Conservation (phyloP, 2,797 vertebrate genomes). For the Acropternis orthonyx region DNA sequence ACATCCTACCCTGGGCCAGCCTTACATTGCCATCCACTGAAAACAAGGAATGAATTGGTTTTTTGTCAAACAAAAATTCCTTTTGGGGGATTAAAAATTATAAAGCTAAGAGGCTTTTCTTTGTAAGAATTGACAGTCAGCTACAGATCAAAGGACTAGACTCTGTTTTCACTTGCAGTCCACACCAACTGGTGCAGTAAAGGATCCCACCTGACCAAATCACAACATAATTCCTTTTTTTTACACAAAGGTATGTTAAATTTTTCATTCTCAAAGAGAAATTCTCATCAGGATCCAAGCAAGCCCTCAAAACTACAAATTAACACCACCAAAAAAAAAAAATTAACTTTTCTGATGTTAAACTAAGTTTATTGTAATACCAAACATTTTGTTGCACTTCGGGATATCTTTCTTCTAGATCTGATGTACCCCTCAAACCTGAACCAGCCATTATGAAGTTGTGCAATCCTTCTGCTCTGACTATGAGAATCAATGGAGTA, state of each 20-base stretch:
- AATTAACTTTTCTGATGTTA: background rate
- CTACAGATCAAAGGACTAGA: conserved; percentile 33
- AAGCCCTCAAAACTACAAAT: background rate
- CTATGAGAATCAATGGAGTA: background rate
- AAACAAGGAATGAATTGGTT: background rate
- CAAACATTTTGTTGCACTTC: background rate
- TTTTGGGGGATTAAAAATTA: conserved; percentile 35
- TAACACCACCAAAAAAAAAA: background rate
- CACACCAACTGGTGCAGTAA: background rate
- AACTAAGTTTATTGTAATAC: background rate
- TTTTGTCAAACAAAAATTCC: conserved; percentile 8
- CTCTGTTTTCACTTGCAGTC: background rate
- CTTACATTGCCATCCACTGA: background rate
- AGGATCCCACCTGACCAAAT: background rate
- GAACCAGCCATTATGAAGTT: background rate
- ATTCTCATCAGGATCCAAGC: background rate
- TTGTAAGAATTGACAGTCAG: conserved; percentile 23
- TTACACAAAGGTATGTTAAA: background rate
- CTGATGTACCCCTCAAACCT: background rate
- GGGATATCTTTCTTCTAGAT: background rate
- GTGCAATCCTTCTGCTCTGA: background rate
- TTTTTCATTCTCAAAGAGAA: background rate
- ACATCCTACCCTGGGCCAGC: background rate
- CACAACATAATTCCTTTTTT: background rate
- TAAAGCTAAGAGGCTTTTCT: conserved; percentile 43